Evolutionary conservation across 2,113 vertebrate species (phyloP), one percentile per base, ranked within the genome.

Genomic region (Ploceus nigricollis): DNA sequence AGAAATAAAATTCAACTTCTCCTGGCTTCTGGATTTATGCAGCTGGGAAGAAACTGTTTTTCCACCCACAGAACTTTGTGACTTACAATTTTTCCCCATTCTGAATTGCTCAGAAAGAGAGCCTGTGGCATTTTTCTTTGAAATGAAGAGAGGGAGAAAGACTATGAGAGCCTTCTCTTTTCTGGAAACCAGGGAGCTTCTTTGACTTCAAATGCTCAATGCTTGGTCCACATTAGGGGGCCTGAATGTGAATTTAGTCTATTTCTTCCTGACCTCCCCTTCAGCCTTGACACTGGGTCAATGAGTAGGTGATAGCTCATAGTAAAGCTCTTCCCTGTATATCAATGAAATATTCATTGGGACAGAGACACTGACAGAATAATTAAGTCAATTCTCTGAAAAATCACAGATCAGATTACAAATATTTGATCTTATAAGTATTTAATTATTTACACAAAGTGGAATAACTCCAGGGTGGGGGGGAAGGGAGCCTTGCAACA

Each of bases 311-410:
- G 79, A 61, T 68, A 61, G 63, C 37, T 76, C 22, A 48, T 61
- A n/a, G 48, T 82, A 93, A 82, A 79, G 25, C 75, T 65, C 50
- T 86, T 88, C 71, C 63, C 45, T 69, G 47, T 77, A 65, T 37
- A 35, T 51, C 75, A 82, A 39, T 84, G 60, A 87, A 89, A 71
- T 90, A 92, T 85, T 96, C 53, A 33, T 4, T 69, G 42, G 23
- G 75, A 77, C 58, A 88, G 63, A 80, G 48, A 33, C 45, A 58
- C 37, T 81, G 68, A 50, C 50, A 86, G 50, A 92, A 86, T 90
- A 86, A 92, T 91, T 81, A 83, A 88, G n/a, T 83, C 50, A 82
- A 21, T 86, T 90, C 63, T 73, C 60, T 89, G 76, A 33, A 83
- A 72, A 86, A 73, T 63, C 47, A 61, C 73, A 83, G 68, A 77